phyloP scores from a whole-genome alignment of 2,797 vertebrate species.

The Microtus californicus region DNA sequence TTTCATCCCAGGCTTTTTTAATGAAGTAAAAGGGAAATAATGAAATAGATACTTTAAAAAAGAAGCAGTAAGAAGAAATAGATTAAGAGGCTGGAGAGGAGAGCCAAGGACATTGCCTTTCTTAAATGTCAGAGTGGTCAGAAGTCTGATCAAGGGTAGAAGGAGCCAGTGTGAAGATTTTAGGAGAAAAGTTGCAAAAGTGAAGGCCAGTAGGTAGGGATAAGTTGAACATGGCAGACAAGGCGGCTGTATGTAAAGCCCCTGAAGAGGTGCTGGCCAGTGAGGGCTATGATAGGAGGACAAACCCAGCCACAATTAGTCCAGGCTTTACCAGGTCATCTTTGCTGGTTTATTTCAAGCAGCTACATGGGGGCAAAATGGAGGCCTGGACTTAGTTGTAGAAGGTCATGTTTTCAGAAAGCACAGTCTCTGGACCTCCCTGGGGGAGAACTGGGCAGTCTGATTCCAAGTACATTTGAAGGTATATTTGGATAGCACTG shows the following conservation, averaged over 20 bases:
- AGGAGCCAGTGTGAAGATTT: neutral
- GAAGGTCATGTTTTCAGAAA: neutral
- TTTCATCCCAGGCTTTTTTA: constrained; percentile 48
- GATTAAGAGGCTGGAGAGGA: neutral
- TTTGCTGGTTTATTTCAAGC: constrained; percentile 39
- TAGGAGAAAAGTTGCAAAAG: neutral
- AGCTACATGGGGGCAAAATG: neutral
- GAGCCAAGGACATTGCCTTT: constrained; percentile 4
- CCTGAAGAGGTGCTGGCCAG: neutral
- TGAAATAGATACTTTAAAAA: neutral
- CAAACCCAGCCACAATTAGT: neutral
- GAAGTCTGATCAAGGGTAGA: neutral
- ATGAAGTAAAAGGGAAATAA: constrained; percentile 19
- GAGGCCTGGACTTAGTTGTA: neutral
- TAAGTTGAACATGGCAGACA: neutral
- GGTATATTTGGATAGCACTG: neutral
- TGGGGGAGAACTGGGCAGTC: neutral
- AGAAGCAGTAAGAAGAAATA: constrained; percentile 29
- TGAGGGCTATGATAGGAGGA: neutral
- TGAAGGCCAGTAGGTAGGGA: neutral
- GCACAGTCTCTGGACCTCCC: neutral
- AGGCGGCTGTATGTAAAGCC: neutral
- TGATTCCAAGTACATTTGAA: constrained; percentile 7
- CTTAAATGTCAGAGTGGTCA: neutral
- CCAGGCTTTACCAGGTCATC: neutral